These are phyloP conservation scores for Amphiprion clarkii DNA, from an alignment of 2,797 vertebrate species.

Conservation along the genomic window DNA sequence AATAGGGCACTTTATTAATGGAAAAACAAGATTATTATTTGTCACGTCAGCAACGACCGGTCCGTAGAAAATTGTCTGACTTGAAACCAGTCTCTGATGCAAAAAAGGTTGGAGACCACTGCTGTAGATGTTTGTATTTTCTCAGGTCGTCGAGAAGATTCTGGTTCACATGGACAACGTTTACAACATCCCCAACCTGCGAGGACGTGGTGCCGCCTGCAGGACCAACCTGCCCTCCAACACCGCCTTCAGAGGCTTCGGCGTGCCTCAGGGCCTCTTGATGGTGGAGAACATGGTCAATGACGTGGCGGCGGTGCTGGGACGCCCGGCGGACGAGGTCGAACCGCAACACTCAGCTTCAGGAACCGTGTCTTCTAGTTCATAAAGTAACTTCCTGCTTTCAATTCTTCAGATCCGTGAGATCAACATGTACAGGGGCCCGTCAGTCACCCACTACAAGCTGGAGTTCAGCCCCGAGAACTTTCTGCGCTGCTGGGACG, in stretches of 20 bases:
- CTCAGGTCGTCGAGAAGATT: conserved; percentile 80
- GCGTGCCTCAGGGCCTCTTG: conserved; percentile 80
- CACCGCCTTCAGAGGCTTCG: conserved; percentile 85
- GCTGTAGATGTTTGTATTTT: not conserved
- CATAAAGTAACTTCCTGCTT: not conserved
- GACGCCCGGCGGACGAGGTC: conserved; percentile 78
- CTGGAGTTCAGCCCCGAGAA: conserved; percentile 86
- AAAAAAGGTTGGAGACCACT: too few species aligned
- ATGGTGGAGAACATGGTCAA: conserved; percentile 82
- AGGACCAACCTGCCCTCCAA: conserved; percentile 86
- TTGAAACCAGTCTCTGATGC: too few species aligned
- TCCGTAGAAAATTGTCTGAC: too few species aligned
- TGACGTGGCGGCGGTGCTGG: conserved; percentile 78
- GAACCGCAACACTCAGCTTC: rapidly evolving
- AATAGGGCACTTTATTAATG: too few species aligned
- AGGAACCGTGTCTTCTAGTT: too few species aligned
- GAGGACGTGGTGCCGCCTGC: conserved; percentile 66
- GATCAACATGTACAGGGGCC: conserved; percentile 90
- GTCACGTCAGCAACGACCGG: too few species aligned
- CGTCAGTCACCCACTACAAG: conserved; percentile 86
- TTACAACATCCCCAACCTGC: conserved; percentile 84
- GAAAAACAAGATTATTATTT: too few species aligned
- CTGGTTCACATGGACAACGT: conserved; percentile 81
- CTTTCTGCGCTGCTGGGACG: conserved; percentile 87
- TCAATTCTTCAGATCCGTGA: conserved; percentile 84